phyloP scores from a whole-genome alignment of 2,113 vertebrate species.

The Climacteris rufus region DNA sequence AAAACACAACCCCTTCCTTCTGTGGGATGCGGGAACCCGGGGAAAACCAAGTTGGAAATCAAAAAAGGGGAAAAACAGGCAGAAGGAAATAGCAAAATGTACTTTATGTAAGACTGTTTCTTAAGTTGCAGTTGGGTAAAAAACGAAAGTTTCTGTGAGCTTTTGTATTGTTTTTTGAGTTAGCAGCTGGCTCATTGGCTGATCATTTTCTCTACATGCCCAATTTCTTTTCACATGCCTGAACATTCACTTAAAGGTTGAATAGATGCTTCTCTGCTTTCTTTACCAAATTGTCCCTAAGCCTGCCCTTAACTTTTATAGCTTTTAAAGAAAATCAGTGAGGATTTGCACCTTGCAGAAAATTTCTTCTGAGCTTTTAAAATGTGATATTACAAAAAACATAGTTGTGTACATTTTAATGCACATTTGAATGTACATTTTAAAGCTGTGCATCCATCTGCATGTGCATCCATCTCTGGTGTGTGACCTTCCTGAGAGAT shows the following conservation, averaged over 20 bases:
- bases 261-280: not conserved
- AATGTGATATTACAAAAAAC: not conserved
- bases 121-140: not conserved
- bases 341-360: not conserved
- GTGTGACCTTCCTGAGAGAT: not conserved
- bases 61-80: not conserved
- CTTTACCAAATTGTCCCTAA: not conserved
- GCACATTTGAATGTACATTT: too few species aligned
- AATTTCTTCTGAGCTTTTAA: not conserved
- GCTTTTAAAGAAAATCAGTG: not conserved
- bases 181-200: not conserved
- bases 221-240: constrained; percentile 4
- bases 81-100: not conserved
- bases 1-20: not conserved
- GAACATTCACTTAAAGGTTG: not conserved
- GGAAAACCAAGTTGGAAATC: not conserved
- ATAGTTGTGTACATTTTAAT: not conserved
- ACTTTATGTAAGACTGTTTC: not conserved
- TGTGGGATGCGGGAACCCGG: not conserved
- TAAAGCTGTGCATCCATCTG: not conserved
- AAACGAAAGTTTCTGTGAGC: not conserved
- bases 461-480: not conserved
- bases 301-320: not conserved
- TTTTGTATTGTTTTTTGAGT: not conserved
- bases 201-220: not conserved